Evolutionary conservation across 1,140 invertebrate genomes (phyloP).

Genomic region (Drosophila nikananu): DNA sequence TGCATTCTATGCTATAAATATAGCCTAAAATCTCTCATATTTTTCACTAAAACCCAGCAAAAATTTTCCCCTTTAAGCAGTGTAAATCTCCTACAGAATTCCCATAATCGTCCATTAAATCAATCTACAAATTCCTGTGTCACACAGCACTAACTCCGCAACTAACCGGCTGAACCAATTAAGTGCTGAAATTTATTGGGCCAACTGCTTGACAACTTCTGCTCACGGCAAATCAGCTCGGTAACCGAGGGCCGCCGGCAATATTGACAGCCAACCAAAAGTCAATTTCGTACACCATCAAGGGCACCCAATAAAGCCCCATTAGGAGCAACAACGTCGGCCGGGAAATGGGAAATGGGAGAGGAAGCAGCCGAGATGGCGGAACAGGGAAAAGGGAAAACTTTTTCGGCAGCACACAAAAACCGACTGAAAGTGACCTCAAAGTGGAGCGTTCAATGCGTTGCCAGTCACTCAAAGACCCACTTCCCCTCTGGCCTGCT

Average conservation of each 20-base stretch:
- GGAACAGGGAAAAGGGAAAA: slow-evolving; percentile 7
- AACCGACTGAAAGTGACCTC: slow-evolving; percentile 68
- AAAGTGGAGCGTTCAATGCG: slow-evolving; percentile 76
- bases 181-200: slow-evolving; percentile 64
- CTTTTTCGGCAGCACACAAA: slow-evolving; percentile 64
- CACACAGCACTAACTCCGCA: background rate
- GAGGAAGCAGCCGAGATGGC: too few relatives aligned
- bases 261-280: slow-evolving; percentile 76
- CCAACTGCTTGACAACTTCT: slow-evolving; percentile 65
- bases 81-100: background rate
- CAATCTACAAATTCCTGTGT: background rate
- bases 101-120: background rate
- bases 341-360: background rate
- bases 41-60: too few relatives aligned
- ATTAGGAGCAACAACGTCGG: slow-evolving; percentile 49
- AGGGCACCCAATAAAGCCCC: slow-evolving; percentile 75
- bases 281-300: slow-evolving; percentile 80
- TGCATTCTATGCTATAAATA: background rate
- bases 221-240: slow-evolving; percentile 62
- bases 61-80: background rate
- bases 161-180: slow-evolving; percentile 58
- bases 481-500: background rate
- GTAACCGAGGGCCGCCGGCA: slow-evolving; percentile 44
- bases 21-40: background rate
- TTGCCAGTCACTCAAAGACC: slow-evolving; percentile 60